These are phyloP conservation scores for Nannospalax galili DNA, from an alignment of 2,113 vertebrate species.

Conservation along the genomic window DNA sequence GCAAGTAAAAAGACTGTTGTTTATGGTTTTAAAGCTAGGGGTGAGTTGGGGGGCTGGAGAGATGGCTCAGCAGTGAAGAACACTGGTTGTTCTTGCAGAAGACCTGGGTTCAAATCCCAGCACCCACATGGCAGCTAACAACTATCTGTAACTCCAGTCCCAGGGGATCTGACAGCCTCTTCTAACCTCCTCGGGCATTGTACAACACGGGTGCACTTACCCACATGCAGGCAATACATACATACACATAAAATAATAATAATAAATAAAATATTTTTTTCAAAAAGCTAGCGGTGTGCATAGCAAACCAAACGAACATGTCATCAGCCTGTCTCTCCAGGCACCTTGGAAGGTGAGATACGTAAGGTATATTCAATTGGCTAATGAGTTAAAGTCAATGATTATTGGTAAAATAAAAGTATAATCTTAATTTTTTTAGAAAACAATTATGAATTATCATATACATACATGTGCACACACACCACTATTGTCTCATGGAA, in stretches of 20 bases:
- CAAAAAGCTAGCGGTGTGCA: not conserved
- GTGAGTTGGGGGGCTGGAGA: too few species aligned
- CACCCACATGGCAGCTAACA: too few species aligned
- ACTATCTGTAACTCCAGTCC: too few species aligned
- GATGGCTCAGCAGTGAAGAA: too few species aligned
- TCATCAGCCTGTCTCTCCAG: not conserved
- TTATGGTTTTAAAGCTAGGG: not conserved
- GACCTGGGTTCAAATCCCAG: too few species aligned
- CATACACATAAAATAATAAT: too few species aligned
- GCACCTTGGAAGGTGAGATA: not conserved
- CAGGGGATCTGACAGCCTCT: too few species aligned
- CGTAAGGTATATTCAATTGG: not conserved
- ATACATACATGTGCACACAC: not conserved
- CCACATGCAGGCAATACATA: too few species aligned
- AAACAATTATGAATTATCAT: not conserved
- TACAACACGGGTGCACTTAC: too few species aligned
- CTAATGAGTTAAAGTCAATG: not conserved
- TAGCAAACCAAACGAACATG: not conserved
- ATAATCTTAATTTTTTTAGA: slow-evolving; percentile 16
- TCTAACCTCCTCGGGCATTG: too few species aligned
- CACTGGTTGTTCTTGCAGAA: too few species aligned
- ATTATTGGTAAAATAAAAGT: slow-evolving; percentile 11
- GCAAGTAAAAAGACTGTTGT: not conserved
- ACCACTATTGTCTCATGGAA: not conserved
- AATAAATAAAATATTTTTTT: too few species aligned